Evolutionary conservation across 2,888 invertebrate genomes (phyloP), one percentile per base, ranked within the genome.

Genomic region (Syritta pipiens): DNA sequence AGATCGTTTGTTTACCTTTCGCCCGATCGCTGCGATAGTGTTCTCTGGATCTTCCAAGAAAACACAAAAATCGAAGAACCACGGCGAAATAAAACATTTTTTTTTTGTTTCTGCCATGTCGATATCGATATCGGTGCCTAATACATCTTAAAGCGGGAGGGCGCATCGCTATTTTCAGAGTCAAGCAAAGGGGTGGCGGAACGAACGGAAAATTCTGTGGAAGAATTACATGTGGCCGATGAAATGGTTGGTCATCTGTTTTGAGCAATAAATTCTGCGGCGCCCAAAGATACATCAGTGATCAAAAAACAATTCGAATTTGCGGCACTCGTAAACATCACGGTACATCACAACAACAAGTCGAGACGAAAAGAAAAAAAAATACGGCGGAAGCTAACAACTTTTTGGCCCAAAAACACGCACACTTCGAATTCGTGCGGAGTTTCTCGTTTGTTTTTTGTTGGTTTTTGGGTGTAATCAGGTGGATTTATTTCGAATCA

Each of bases 1-100:
- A n/a, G 30, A 72, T 67, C 53, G 19, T 55, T 74, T 79, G 57
- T 79, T 79, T 79, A 79, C 51, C 74, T 62, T 62, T 74, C 12
- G 37, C 51, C 51, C 62, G 57, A 74, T 68, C 37, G 67, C 48
- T 59, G 67, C 49, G 67, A 74, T 57, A 49, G 65, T 62, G 48
- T 49, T 79, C 40, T 53, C 14, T 40, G n/a, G 49, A 28, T 40
- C 30, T 42, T 51, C 49, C 22, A 5, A 46, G 20, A 30, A 46
- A 37, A 55, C 24, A 14, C n/a, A n/a, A n/a, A n/a, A n/a, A n/a
- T n/a, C n/a, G n/a, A n/a, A n/a, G n/a, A n/a, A n/a, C n/a, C n/a
- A n/a, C n/a, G n/a, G n/a, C 26, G 37, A 32, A 26, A 53, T 48
- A 65, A 71, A 55, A 48, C 42, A 48, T 46, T 53, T 44, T 59